These are phyloP conservation scores for Simalia tracyae DNA, from an alignment of 2,797 vertebrate genomes.

Conservation along the genomic window DNA sequence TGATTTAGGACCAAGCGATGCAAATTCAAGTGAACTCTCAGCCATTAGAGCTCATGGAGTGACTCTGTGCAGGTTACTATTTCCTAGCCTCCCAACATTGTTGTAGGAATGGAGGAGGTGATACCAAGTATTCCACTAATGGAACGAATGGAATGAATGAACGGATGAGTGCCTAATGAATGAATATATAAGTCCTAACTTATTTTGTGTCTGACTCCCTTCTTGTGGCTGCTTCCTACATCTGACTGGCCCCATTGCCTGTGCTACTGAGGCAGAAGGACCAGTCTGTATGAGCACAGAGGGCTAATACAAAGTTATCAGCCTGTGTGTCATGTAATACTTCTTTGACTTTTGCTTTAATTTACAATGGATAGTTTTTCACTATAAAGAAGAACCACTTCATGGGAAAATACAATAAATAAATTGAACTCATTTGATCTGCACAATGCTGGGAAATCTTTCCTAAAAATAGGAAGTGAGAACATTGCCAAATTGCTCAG, in stretches of 20 bases:
- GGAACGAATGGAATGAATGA: neutral
- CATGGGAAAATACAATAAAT: neutral
- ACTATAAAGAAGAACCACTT: neutral
- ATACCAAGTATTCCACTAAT: neutral
- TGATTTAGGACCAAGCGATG: neutral
- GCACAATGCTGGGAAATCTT: constrained; percentile 13
- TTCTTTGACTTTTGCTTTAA: no score
- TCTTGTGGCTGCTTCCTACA: neutral
- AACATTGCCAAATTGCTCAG: constrained; percentile 32
- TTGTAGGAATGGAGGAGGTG: neutral
- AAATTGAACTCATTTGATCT: neutral
- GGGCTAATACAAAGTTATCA: neutral
- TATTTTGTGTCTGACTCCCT: neutral
- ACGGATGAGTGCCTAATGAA: neutral
- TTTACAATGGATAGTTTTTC: neutral
- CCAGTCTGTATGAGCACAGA: neutral
- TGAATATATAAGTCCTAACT: neutral
- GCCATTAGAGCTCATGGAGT: neutral
- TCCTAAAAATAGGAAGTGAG: constrained; percentile 28
- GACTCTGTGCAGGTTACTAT: neutral
- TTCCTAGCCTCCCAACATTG: neutral
- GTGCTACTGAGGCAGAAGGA: neutral
- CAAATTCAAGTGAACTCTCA: neutral
- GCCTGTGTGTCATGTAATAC: neutral
- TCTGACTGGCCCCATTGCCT: neutral